Percentiles rank a stretch among this genome's conserved stretches.
Conservation (phyloP, 2,113 vertebrate species). For the Stigmatopora nigra region DNA sequence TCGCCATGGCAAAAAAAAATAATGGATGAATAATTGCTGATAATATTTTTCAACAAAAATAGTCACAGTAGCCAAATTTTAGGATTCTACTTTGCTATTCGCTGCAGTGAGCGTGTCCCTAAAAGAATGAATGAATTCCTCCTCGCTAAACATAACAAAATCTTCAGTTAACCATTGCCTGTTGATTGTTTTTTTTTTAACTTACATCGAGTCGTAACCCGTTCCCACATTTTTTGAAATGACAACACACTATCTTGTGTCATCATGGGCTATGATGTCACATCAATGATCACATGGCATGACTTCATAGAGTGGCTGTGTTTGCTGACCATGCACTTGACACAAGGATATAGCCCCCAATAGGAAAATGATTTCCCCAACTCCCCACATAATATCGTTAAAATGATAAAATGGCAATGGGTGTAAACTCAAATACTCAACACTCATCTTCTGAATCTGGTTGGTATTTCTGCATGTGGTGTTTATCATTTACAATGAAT, state of each 20-base stretch:
- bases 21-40: too few relatives aligned
- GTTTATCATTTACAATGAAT: background rate
- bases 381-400: background rate
- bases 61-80: too few relatives aligned
- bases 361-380: background rate
- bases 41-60: too few relatives aligned
- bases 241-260: constrained; percentile 2
- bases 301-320: constrained; percentile 5
- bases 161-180: too few relatives aligned
- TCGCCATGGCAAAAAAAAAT: too few relatives aligned
- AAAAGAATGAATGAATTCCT: too few relatives aligned
- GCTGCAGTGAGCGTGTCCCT: too few relatives aligned
- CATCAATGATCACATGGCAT: background rate
- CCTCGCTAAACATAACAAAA: too few relatives aligned
- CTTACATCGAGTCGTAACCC: background rate
- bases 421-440: constrained; percentile 2
- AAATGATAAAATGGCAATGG: constrained; percentile 1
- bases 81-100: too few relatives aligned
- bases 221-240: background rate
- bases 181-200: too few relatives aligned
- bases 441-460: background rate
- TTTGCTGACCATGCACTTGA: background rate
- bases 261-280: constrained; percentile 5
- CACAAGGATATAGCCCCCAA: background rate
- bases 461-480: background rate